Evolutionary conservation across 2,797 vertebrate genomes (phyloP).

Genomic region (Catostomus latipinnis): DNA sequence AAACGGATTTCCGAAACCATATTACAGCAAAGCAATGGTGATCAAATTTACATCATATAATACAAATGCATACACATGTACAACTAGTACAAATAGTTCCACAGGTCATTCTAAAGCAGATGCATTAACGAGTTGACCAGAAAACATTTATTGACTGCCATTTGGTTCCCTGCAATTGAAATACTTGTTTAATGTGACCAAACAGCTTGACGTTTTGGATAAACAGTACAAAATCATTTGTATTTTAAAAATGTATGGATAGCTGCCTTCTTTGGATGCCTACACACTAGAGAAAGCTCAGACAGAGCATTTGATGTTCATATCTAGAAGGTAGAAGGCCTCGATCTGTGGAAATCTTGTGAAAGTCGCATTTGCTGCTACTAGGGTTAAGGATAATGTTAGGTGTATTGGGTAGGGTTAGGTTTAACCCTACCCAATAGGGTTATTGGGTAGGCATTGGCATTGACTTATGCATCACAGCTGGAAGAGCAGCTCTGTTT

Average conservation of each 20-base stretch:
- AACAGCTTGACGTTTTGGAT: conserved; percentile 12
- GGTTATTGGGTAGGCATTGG: too few species aligned
- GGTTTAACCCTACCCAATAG: too few species aligned
- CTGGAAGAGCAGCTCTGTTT: too few species aligned
- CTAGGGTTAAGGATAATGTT: too few species aligned
- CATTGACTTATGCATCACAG: too few species aligned
- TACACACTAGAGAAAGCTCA: too few species aligned
- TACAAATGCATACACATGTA: conserved; percentile 78
- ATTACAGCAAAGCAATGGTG: conserved; percentile 52
- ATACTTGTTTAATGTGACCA: neutral
- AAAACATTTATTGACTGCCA: neutral
- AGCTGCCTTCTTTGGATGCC: conserved; percentile 33
- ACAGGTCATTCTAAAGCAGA: conserved; percentile 24
- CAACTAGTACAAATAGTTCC: conserved; percentile 73
- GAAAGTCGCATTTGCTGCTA: too few species aligned
- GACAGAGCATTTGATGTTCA: too few species aligned
- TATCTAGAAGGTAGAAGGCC: too few species aligned
- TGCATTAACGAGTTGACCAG: conserved; percentile 10
- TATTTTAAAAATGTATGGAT: conserved; percentile 39
- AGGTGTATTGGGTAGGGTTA: too few species aligned
- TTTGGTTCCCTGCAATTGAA: conserved; percentile 17
- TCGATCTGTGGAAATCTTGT: too few species aligned
- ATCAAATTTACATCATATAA: conserved; percentile 76
- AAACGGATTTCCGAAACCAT: conserved; percentile 65
- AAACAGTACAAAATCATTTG: conserved; percentile 7